Base-by-base conservation (phyloP, 2,797 vertebrate genomes). In the Apogon hyalosoma region DNA sequence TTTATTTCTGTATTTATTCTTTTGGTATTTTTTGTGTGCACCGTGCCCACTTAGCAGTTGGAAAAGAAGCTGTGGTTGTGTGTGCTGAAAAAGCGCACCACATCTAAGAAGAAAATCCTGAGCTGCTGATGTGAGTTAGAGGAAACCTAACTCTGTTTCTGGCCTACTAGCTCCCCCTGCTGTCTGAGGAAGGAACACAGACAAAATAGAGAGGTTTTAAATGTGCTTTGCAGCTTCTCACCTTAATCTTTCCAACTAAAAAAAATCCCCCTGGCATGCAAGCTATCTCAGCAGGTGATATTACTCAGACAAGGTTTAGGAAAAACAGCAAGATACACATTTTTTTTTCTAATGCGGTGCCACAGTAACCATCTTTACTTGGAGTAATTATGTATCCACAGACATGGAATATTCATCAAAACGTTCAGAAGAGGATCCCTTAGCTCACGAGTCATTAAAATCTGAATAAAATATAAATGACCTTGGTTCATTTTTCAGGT, bases 101-200 rank as follows among this genome's bases (percentile, higher is more conserved):
- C 51, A 85, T 74, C 53, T 65, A 58, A 79, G 59, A 33, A 85
- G 50, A 80, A 54, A 75, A 63, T n/a, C 45, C 52, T 60, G 51
- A 70, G 65, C 63, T 67, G 38, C 61, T 76, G 56, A 64, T 80
- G 28, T 2, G 33, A 66, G 56, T 77, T 78, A 73, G 6, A 21
- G 56, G n/a, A 46, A 66, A 48, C 18, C 11, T 7, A 16, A 56
- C 53, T 72, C 75, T 16, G 79, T 91, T 88, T 85, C 78, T 87
- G 82, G 88, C 88, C 77, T 60, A 81, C 87, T 84, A 92, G 91
- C 92, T 45, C 92, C 92, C 90, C 93, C 93, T 93, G 88, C 85
- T 93, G 92, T 62, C 64, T 39, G 3, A 14, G 21, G 19, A 2
- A 28, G 11, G 33, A 47, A 1, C 11, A n/a, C n/a, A n/a, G 2